Conservation (phyloP, 2,888 invertebrate genomes). For the Amorpha juglandis region DNA sequence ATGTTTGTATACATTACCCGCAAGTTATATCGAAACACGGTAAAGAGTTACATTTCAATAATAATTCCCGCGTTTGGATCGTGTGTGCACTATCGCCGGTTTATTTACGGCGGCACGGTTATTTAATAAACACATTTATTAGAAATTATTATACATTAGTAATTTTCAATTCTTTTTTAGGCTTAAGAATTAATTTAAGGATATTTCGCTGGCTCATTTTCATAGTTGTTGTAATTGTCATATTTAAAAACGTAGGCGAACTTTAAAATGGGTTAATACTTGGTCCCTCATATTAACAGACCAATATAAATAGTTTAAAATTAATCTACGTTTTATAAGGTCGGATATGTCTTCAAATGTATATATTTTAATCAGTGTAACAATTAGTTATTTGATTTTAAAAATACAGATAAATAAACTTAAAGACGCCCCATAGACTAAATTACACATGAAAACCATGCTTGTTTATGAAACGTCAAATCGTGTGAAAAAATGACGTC, state of each 20-base stretch:
- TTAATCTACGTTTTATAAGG: no score
- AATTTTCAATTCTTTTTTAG: slow-evolving; percentile 50
- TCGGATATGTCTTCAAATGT: no score
- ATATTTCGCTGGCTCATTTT: slow-evolving; percentile 55
- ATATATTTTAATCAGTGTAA: no score
- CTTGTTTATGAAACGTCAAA: no score
- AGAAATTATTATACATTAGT: slow-evolving; percentile 39
- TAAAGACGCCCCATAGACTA: no score
- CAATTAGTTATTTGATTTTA: no score
- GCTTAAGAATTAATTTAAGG: slow-evolving; percentile 50
- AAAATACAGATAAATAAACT: no score
- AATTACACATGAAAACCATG: no score
- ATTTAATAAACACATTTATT: slow-evolving; percentile 37
- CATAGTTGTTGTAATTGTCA: slow-evolving; percentile 16
- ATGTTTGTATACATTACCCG: neutral
- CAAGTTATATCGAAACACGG: neutral
- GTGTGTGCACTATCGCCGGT: slow-evolving; percentile 34
- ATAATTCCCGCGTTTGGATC: slow-evolving; percentile 28
- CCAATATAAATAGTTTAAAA: no score
- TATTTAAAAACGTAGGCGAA: neutral
- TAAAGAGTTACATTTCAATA: slow-evolving; percentile 33
- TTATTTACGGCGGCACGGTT: slow-evolving; percentile 35
- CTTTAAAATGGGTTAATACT: no score
- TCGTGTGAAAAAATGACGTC: no score
- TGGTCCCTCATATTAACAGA: no score